Percentiles rank a stretch among this genome's conserved stretches.
Conservation (phyloP, 1,140 invertebrate genomes). For the Nylanderia fulva region DNA sequence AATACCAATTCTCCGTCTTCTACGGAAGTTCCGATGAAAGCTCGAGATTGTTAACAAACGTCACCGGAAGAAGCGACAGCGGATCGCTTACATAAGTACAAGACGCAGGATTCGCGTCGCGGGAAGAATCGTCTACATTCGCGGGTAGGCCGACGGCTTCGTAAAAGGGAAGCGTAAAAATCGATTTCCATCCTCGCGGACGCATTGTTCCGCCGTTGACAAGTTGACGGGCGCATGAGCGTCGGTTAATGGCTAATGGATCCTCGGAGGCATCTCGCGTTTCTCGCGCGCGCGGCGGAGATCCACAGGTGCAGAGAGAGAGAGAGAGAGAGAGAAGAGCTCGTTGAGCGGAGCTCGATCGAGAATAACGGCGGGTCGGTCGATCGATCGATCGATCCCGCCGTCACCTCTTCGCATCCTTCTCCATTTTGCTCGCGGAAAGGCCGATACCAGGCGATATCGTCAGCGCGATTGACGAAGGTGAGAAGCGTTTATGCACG, state of each 20-base stretch:
- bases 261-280: conserved; percentile 57
- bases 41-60: not conserved
- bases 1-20: not conserved
- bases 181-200: conserved; percentile 71
- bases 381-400: conserved; percentile 6
- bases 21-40: not conserved
- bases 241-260: conserved; percentile 80
- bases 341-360: not conserved
- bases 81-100: conserved; percentile 36
- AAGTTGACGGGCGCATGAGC: conserved; percentile 73
- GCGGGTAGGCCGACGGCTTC: conserved; percentile 16
- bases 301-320: conserved; percentile 53
- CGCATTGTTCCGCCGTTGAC: conserved; percentile 74
- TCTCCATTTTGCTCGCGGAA: conserved; percentile 52
- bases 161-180: conserved; percentile 71
- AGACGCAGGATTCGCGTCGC: not conserved
- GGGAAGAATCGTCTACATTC: conserved; percentile 27
- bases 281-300: conserved; percentile 49
- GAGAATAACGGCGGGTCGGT: conserved; percentile 10
- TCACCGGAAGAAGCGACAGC: not conserved
- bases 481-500: conserved; percentile 63
- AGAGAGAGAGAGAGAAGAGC: too few species aligned
- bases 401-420: conserved; percentile 7
- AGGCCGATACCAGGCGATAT: conserved; percentile 46
- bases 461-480: conserved; percentile 66